Evolutionary conservation across 1,140 invertebrate genomes (phyloP), one percentile per base, ranked within the genome.

Genomic region (Stegodyphus mimosarum): DNA sequence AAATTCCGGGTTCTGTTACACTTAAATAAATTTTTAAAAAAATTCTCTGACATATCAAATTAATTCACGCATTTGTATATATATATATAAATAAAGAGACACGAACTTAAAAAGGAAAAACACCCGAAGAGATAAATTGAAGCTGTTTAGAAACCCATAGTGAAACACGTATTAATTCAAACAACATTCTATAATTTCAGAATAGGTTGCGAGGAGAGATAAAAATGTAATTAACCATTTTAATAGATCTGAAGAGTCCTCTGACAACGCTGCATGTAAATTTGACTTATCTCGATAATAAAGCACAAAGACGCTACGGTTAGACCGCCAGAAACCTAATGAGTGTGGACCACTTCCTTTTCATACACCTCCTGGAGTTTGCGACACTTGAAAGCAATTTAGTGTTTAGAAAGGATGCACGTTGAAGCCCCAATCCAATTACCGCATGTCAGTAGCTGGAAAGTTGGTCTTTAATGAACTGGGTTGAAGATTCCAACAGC

Each of bases 381-480:
- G 79, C 69, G 70, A 83, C 79, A 83, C 79, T 74, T 83, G 79
- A 83, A 83, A 73, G 79, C 79, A 66, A 74, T 83, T 74, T 66
- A 74, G 63, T 74, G 71, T 83, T 83, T 73, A 66, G 79, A 72
- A 83, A 83, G 71, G 79, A 83, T n/a, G 77, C 64, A 53, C 52
- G 77, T 60, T 79, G 77, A 70, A 79, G 77, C 49, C 73, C 71
- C 64, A 83, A 83, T 83, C 79, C 79, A 83, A 83, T 83, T 83
- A 83, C 79, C 53, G 71, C 70, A 73, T 83, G 79, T 83, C 79
- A 83, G 79, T 49, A 66, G 79, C 71, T 66, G 53, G 79, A 60
- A 83, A 83, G 79, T 83, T 74, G 71, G 79, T 64, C 79, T 83
- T 83, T 74, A 83, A 83, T 83, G 79, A 83, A 83, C 79, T 66